phyloP scores from a whole-genome alignment of 1,140 invertebrate genomes.

The Lycorma delicatula region DNA sequence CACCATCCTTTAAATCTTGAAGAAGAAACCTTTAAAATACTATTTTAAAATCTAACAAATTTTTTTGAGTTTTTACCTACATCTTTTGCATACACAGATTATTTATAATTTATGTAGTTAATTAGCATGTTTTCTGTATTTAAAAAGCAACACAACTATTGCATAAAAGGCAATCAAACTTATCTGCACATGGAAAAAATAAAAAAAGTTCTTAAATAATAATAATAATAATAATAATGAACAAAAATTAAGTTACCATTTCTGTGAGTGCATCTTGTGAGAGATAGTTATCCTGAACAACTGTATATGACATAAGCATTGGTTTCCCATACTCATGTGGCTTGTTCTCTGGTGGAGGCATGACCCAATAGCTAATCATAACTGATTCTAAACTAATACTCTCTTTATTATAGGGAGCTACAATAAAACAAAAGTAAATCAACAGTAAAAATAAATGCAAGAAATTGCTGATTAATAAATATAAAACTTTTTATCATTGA shows the following conservation, averaged over 20 bases:
- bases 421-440: slow-evolving; percentile 36
- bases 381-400: slow-evolving; percentile 67
- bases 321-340: slow-evolving; percentile 85
- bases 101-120: too few species aligned
- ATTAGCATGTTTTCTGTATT: neutral
- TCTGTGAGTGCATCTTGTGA: slow-evolving; percentile 74
- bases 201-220: neutral
- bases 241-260: slow-evolving; percentile 48
- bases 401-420: slow-evolving; percentile 79
- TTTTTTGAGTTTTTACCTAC: too few species aligned
- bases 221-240: neutral
- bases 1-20: too few species aligned
- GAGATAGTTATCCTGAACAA: slow-evolving; percentile 72
- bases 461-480: too few species aligned
- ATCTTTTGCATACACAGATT: too few species aligned
- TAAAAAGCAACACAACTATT: neutral
- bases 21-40: too few species aligned
- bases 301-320: slow-evolving; percentile 77
- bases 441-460: too few species aligned
- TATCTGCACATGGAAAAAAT: neutral
- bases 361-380: slow-evolving; percentile 85
- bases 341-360: slow-evolving; percentile 84
- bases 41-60: too few species aligned
- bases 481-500: too few species aligned
- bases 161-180: neutral